Evolutionary conservation across 2,797 vertebrate species (phyloP), one percentile per base, ranked within the genome.

Genomic region (Meda fulgida): DNA sequence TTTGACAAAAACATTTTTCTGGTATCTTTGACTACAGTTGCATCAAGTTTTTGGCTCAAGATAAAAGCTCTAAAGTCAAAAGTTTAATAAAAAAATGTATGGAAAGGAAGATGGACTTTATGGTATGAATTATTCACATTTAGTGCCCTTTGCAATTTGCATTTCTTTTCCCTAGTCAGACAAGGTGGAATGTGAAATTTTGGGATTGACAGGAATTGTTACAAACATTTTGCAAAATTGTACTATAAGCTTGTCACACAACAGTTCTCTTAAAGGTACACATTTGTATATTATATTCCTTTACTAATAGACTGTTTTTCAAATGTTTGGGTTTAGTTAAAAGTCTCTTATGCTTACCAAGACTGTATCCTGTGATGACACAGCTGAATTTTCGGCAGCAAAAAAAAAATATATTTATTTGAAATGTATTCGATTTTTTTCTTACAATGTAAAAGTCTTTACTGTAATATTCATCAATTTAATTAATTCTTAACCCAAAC

Each of bases 11-110:
- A 53, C 13, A 70, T 34, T 69, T 7, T 78, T 43, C 43, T 18
- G 13, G 31, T 70, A 29, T 31, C 3, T 84, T 78, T 58, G 19
- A 70, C 26, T n/a, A 10, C 34, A 36, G 55, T 38, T 85, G 55
- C 1, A 14, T 16, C 13, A 77, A 9, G 16, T 23, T 48, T 40
- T 43, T 81, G 86, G 63, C 34, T 29, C 13, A 34, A 78, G 31
- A 77, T 84, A 29, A 87, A 78, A 79, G 38, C 7, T 13, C 11
- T 18, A 18, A 67, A 23, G 53, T 76, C 60, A 31, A 38, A 65
- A n/a, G 55, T 26, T 70, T 23, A 78, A 43, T n/a, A 65, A 11
- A 23, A 36, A 18, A 10, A n/a, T 8, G 75, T 53, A 29, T 67
- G 40, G 23, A 46, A 34, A 46, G 14, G n/a, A 65, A n/a, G 19